Evolutionary conservation across 2,797 vertebrate species (phyloP).

Genomic region (Furcifer pardalis): DNA sequence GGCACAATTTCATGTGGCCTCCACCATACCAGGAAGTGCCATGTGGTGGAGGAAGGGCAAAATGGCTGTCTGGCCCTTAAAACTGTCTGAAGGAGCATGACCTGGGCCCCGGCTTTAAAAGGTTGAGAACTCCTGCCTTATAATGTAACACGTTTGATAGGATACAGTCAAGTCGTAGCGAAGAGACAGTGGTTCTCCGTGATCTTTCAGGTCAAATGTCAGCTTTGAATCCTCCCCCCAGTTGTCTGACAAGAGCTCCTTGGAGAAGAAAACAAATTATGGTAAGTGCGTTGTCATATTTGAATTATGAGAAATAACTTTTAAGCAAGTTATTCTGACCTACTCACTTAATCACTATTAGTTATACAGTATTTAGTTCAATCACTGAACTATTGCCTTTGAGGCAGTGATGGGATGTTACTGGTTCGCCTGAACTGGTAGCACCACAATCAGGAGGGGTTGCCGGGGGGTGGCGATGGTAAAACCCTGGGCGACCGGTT

Average conservation of each 20-base stretch:
- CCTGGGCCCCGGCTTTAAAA: no score
- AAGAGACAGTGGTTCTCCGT: constrained; percentile 93
- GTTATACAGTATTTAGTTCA: background rate
- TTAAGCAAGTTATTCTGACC: background rate
- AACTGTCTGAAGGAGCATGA: no score
- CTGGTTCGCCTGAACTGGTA: no score
- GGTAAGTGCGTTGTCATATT: background rate
- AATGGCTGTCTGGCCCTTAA: no score
- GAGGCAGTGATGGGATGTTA: no score
- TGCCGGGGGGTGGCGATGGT: no score
- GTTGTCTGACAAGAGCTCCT: constrained; percentile 92
- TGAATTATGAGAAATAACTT: background rate
- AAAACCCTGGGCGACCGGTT: no score
- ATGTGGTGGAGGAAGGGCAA: no score
- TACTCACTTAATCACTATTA: background rate
- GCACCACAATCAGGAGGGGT: no score
- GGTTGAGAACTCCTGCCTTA: no score
- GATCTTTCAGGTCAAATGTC: constrained; percentile 95
- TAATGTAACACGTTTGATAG: constrained; percentile 55
- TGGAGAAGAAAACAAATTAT: constrained; percentile 11
- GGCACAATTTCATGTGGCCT: no score
- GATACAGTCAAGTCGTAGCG: constrained; percentile 98
- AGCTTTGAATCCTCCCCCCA: constrained; percentile 93
- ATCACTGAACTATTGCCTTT: background rate
- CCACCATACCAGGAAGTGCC: no score